Base-by-base conservation (phyloP, 2,797 vertebrate species). In the Centropyge bicolor region DNA sequence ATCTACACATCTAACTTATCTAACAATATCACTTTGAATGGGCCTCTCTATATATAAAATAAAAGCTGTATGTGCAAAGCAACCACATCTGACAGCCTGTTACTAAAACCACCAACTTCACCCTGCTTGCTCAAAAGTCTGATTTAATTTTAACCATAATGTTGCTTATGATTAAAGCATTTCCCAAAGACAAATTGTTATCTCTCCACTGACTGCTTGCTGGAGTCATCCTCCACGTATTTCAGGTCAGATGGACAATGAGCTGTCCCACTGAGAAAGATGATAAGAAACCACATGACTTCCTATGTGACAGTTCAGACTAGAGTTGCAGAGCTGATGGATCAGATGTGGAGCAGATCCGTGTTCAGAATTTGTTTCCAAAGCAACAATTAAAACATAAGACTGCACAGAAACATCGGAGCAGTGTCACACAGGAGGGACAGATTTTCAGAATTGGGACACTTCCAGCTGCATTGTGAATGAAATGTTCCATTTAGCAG, bases 401-500 rank as follows among this genome's bases (percentile, higher is more conserved):
- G 17, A 62, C 35, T 20, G 19, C 51, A 59, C 8, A 64, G 16
- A 71, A 69, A 49, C 49, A 56, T 48, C 19, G 35, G 41, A 69
- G 78, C 60, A 16, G 69, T 71, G 74, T 74, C 55, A 55, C 71
- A 65, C 27, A 63, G 20, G 49, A 76, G 40, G 63, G 75, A 70
- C 49, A 45, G 74, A 31, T 45, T 52, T 66, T 76, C 62, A 55
- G 72, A 81, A 74, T 3, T 74, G 70, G 76, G 79, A 71, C 65
- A 65, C 80, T 65, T 87, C 60, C 63, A 80, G 72, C 67, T 72
- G 63, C 74, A 75, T 74, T 76, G 70, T 68, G 60, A 86, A 59
- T 57, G 59, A 40, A 73, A 66, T 51, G 35, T 57, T 81, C 61
- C 67, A 75, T 81, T 78, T 66, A 81, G 35, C 59, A 74, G 70